phyloP scores from a whole-genome alignment of 2,113 vertebrate genomes.

The Ptyas mucosa region DNA sequence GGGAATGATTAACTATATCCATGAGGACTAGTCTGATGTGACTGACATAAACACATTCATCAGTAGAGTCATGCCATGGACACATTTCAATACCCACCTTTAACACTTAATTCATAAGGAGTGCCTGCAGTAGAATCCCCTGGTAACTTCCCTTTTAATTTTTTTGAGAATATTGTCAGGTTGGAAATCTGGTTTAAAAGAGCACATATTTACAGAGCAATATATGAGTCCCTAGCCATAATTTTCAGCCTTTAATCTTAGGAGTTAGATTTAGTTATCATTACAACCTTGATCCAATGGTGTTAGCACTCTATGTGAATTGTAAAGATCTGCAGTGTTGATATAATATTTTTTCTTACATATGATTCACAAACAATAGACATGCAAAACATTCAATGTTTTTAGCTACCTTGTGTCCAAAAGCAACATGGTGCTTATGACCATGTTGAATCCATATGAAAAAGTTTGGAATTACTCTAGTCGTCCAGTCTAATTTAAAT shows the following conservation, averaged over 20 bases:
- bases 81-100: background rate
- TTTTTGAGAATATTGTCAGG: background rate
- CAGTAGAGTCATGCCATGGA: slow-evolving; percentile 36
- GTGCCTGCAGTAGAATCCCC: background rate
- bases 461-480: background rate
- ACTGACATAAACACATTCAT: slow-evolving; percentile 12
- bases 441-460: background rate
- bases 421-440: background rate
- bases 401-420: background rate
- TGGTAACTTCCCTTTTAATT: background rate
- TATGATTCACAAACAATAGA: background rate
- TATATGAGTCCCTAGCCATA: background rate
- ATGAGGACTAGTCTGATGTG: slow-evolving; percentile 33
- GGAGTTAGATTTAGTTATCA: background rate
- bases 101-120: slow-evolving; percentile 17
- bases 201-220: background rate
- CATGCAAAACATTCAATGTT: background rate
- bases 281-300: background rate
- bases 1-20: slow-evolving; percentile 52
- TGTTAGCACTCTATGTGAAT: background rate
- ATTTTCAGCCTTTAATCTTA: background rate
- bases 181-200: background rate
- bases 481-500: background rate
- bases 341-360: background rate
- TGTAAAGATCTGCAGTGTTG: background rate